These are phyloP conservation scores for Sesamia inferens DNA, from an alignment of 2,888 invertebrate species.

Conservation along the genomic window DNA sequence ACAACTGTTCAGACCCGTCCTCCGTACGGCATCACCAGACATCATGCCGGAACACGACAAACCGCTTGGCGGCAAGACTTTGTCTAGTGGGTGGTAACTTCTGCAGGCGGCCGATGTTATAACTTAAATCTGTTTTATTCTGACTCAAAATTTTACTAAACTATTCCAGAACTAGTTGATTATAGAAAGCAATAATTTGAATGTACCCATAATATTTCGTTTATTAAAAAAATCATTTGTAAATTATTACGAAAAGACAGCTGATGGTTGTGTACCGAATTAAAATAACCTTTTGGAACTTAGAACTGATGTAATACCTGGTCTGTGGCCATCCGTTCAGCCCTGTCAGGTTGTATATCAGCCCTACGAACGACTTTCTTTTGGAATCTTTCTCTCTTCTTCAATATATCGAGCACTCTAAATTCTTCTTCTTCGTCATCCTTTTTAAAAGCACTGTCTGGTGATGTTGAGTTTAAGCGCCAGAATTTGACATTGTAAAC, in stretches of 20 bases:
- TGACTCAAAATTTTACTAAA: neutral
- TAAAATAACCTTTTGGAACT: neutral
- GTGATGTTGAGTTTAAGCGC: slow-evolving; percentile 81
- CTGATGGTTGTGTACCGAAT: slow-evolving; percentile 1
- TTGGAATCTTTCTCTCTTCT: slow-evolving; percentile 77
- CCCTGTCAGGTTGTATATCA: slow-evolving; percentile 84
- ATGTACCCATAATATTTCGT: no score
- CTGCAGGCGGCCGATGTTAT: no score
- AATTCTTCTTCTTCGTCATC: slow-evolving; percentile 86
- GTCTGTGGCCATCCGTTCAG: slow-evolving; percentile 83
- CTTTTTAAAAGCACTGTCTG: slow-evolving; percentile 74
- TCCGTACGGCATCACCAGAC: no score
- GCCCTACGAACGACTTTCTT: slow-evolving; percentile 70
- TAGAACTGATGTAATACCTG: slow-evolving; percentile 75
- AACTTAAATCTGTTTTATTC: neutral
- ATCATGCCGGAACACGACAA: no score
- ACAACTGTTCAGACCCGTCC: no score
- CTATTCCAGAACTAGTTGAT: neutral
- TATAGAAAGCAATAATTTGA: neutral
- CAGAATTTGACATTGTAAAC: slow-evolving; percentile 78
- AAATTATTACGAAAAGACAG: slow-evolving; percentile 1
- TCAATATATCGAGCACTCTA: slow-evolving; percentile 87
- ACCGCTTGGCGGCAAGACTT: no score
- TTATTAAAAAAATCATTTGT: neutral
- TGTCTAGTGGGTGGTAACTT: no score